Base-by-base conservation (phyloP, 2,797 vertebrate species). In the Iguana delicatissima region DNA sequence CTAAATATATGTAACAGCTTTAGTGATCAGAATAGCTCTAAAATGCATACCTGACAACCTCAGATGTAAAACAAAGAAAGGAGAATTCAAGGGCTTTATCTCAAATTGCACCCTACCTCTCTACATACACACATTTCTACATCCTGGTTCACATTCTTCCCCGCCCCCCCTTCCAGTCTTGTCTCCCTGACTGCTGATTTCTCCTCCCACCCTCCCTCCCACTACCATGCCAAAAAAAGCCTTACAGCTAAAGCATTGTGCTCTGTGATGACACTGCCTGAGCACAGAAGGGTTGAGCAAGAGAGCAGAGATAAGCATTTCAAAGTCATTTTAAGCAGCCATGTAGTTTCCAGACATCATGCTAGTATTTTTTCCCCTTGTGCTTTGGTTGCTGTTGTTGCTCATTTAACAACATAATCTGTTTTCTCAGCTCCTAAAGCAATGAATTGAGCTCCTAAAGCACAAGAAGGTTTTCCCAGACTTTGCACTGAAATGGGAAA, bases 201-300 rank as follows among this genome's bases (percentile, higher is more conserved):
- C 94, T 92, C 93, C 94, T 91, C 97, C 95, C 95, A 96, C 96
- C 89, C 22, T 35, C 91, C 95, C 95, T 96, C 97, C 96, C 83
- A 97, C 95, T 87, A 90, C 79, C 50, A 81, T 0, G 16, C 95
- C 95, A 94, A 97, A 94, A 95, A 97, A 96, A 97, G 96, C 95
- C 94, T 93, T 91, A 67, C 95, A 95, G 92, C 87, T 94, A 82
- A 77, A 93, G 50, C 55, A 83, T 93, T 8, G 77, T 91, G 89
- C 89, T 94, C 93, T 0, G 6, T 93, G 93, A 94, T 93, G 94
- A 95, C 94, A 93, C 67, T 73, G 92, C 90, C 10, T 67, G 87
- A 94, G 77, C 57, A 79, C 90, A 88, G 93, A 42, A 55, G 80
- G 94, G 92, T 92, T 46, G 84, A 55, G 84, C 5, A 91, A 5